Conservation (phyloP, 2,888 invertebrate species). For the Drepana falcataria region DNA sequence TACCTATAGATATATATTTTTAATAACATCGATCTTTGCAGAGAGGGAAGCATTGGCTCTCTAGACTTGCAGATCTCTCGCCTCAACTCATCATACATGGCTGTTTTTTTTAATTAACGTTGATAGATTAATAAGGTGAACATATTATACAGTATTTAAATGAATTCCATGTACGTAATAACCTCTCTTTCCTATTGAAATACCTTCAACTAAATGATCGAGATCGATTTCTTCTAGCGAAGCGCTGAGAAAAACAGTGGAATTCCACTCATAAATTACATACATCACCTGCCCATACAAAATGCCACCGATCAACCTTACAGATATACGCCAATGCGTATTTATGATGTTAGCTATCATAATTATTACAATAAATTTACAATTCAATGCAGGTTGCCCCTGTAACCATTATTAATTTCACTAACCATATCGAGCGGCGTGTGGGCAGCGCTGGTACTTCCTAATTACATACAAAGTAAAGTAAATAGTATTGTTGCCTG, state of each 20-base stretch:
- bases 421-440: slow-evolving; percentile 44
- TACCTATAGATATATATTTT: no score
- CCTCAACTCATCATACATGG: no score
- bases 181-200: no score
- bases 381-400: slow-evolving; percentile 22
- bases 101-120: no score
- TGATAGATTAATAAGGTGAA: no score
- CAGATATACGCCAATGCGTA: slow-evolving; percentile 30
- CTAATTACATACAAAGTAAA: slow-evolving; percentile 58
- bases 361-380: slow-evolving; percentile 31
- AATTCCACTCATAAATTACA: neutral
- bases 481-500: slow-evolving; percentile 33
- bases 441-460: slow-evolving; percentile 55
- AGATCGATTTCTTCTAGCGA: no score
- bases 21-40: no score
- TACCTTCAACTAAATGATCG: no score
- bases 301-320: slow-evolving; percentile 22
- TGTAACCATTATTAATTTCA: slow-evolving; percentile 46
- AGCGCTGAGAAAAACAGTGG: neutral
- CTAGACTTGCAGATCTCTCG: no score
- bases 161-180: no score
- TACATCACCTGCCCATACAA: slow-evolving; percentile 11
- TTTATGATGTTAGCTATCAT: slow-evolving; percentile 34
- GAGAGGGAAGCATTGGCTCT: no score
- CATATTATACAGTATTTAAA: no score